Evolutionary conservation across 2,888 invertebrate genomes (phyloP), one percentile per base, ranked within the genome.

Genomic region (Dugesia japonica): DNA sequence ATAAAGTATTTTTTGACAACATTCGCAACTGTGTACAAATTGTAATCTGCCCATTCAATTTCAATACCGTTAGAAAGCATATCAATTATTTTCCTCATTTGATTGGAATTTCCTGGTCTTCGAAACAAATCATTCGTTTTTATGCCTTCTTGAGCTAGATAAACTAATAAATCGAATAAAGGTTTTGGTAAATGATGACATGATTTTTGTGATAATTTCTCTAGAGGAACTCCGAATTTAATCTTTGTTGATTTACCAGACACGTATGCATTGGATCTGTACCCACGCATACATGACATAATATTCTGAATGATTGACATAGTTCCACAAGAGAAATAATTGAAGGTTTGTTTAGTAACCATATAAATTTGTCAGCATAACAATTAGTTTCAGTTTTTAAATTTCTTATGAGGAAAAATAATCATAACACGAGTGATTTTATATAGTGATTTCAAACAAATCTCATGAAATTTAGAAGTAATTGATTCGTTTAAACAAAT

Each of bases 131-230:
- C 72, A n/a, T 72, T 72, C n/a, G 27, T 31, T 27, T 72, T 72
- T 1, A 72, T 28, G 15, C 72, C 72, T 20, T 72, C 28, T 27
- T 72, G 27, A n/a, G 28, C 28, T 7, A 72, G 28, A 28, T 72
- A 72, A 7, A 72, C 72, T 4, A 72, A n/a, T n/a, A 72, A 28
- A 72, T 31, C 72, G n/a, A 72, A 72, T 31, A 72, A n/a, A 17
- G 72, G 72, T 23, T 72, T 31, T n/a, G 72, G 72, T 56, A 56
- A 56, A 56, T 56, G 56, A 23, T 56, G 56, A 56, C 56, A 56
- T 23, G 56, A 56, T n/a, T 56, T 56, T 23, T 56, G 56, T 23
- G 56, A 4, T n/a, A 56, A 56, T 56, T 56, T 56, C 56, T 56
- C 56, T n/a, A 56, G 56, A 56, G 56, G 56, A n/a, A 56, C 56